phyloP scores from a whole-genome alignment of 2,888 invertebrate genomes.

The Cepaea hortensis region DNA sequence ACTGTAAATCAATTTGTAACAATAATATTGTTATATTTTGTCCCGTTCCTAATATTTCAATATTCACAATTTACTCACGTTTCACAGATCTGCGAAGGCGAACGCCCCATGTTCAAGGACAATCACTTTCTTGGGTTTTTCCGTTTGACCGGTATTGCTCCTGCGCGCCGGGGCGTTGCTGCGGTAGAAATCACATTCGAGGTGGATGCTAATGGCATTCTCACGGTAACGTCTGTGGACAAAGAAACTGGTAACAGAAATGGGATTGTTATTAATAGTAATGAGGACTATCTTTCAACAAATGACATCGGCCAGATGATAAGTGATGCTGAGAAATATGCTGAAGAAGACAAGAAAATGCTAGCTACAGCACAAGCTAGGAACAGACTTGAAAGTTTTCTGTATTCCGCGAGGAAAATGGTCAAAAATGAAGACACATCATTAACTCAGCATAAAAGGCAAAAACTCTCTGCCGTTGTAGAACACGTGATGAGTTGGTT shows the following conservation, averaged over 20 bases:
- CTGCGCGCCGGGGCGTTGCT: slow-evolving; percentile 80
- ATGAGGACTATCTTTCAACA: slow-evolving; percentile 81
- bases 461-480: too few species aligned
- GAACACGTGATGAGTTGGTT: too few species aligned
- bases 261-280: too few species aligned
- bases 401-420: too few species aligned
- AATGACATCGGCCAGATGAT: slow-evolving; percentile 99
- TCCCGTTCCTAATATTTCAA: too few species aligned
- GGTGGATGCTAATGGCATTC: slow-evolving; percentile 64
- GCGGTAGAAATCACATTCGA: slow-evolving; percentile 77
- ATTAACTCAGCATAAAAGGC: too few species aligned
- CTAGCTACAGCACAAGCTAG: slow-evolving; percentile 83
- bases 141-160: slow-evolving; percentile 96
- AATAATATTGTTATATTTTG: too few species aligned
- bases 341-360: too few species aligned
- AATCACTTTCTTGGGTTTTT: slow-evolving; percentile 99
- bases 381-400: slow-evolving; percentile 88
- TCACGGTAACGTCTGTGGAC: slow-evolving; percentile 92
- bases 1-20: too few species aligned
- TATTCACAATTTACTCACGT: too few species aligned
- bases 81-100: slow-evolving; percentile 85
- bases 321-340: slow-evolving; percentile 79
- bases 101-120: slow-evolving; percentile 78
- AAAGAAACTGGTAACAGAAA: slow-evolving; percentile 99
- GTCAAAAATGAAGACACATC: too few species aligned